phyloP scores from a whole-genome alignment of 2,113 vertebrate species.

The Spea bombifrons region DNA sequence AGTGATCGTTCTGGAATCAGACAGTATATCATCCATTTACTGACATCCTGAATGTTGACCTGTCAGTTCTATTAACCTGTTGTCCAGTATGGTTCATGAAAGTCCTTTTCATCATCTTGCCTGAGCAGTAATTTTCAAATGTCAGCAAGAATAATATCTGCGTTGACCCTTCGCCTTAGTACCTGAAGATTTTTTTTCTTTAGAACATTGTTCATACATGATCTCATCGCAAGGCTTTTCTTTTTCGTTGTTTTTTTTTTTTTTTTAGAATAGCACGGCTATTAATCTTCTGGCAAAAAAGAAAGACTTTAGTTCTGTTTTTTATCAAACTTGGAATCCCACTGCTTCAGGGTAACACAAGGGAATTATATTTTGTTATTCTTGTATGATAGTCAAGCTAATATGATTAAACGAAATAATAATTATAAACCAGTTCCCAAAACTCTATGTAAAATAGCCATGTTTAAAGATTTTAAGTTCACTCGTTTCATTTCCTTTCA shows the following conservation, averaged over 20 bases:
- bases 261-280: slow-evolving; percentile 22
- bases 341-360: slow-evolving; percentile 27
- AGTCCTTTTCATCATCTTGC: slow-evolving; percentile 46
- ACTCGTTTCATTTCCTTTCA: neutral
- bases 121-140: slow-evolving; percentile 40
- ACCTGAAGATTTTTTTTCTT: slow-evolving; percentile 21
- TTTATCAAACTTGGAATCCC: slow-evolving; percentile 23
- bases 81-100: slow-evolving; percentile 14
- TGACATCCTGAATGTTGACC: no score
- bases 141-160: slow-evolving; percentile 37
- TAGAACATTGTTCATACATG: slow-evolving; percentile 48
- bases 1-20: no score
- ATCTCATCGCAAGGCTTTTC: slow-evolving; percentile 39
- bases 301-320: slow-evolving; percentile 20
- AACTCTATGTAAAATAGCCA: neutral
- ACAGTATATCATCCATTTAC: neutral
- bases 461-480: neutral
- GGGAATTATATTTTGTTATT: slow-evolving; percentile 24
- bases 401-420: neutral
- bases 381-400: slow-evolving; percentile 22
- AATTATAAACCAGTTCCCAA: neutral
- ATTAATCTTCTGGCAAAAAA: slow-evolving; percentile 36
- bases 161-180: slow-evolving; percentile 22
- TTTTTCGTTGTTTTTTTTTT: no score
- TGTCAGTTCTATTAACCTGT: no score